Conservation (phyloP, 2,113 vertebrate species). For the Lepus americanus region DNA sequence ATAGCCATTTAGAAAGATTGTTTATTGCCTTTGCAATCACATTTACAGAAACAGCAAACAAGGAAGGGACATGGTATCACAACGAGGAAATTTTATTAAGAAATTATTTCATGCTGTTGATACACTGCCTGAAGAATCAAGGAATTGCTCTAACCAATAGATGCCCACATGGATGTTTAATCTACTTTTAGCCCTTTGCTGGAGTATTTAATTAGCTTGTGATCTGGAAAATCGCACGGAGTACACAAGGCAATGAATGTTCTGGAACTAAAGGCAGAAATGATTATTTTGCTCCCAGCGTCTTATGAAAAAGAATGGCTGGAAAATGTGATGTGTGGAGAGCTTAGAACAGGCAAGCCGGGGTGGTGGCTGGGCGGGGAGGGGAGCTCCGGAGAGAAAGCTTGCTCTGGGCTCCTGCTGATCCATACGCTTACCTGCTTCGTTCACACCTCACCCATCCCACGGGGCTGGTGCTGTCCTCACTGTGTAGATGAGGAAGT, state of each 20-base stretch:
- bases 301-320: slow-evolving; percentile 58
- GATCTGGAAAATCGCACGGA: slow-evolving; percentile 83
- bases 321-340: neutral
- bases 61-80: slow-evolving; percentile 68
- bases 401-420: neutral
- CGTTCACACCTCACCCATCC: neutral
- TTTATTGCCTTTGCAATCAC: slow-evolving; percentile 82
- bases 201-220: slow-evolving; percentile 87
- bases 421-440: neutral
- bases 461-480: neutral
- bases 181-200: slow-evolving; percentile 86
- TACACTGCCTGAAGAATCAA: slow-evolving; percentile 78
- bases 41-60: slow-evolving; percentile 79
- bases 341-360: neutral
- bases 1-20: slow-evolving; percentile 79
- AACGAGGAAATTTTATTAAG: slow-evolving; percentile 87
- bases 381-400: no score
- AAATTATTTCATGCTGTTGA: slow-evolving; percentile 89
- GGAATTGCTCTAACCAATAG: slow-evolving; percentile 83
- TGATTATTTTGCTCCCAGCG: slow-evolving; percentile 68
- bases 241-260: slow-evolving; percentile 80
- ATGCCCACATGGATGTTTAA: slow-evolving; percentile 87
- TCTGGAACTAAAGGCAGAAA: slow-evolving; percentile 79
- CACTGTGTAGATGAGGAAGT: neutral
- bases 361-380: no score